phyloP scores from a whole-genome alignment of 2,888 invertebrate genomes.

The Taenaris catops region DNA sequence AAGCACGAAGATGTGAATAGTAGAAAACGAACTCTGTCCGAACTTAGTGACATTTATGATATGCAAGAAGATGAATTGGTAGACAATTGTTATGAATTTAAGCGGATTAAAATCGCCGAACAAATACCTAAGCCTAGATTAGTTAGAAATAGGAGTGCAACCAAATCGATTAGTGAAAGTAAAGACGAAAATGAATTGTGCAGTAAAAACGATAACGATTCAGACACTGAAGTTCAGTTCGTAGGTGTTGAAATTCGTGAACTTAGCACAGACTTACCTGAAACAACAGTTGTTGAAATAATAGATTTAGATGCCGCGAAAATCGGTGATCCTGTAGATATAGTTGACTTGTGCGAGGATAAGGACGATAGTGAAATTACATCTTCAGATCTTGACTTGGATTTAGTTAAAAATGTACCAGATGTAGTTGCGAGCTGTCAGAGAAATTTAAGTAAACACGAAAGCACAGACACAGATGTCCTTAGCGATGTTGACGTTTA shows the following conservation, averaged over 20 bases:
- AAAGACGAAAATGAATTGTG: constrained; percentile 32
- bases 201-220: constrained; percentile 47
- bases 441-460: constrained; percentile 34
- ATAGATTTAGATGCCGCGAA: constrained; percentile 51
- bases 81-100: constrained; percentile 63
- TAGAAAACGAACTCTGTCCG: constrained; percentile 62
- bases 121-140: constrained; percentile 53
- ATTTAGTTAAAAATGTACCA: constrained; percentile 56
- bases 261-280: constrained; percentile 38
- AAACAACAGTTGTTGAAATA: constrained; percentile 44
- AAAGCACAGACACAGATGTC: constrained; percentile 37
- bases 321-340: constrained; percentile 44
- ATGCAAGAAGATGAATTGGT: constrained; percentile 56
- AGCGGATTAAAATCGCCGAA: constrained; percentile 54
- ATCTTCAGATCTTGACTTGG: constrained; percentile 42
- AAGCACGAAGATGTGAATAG: constrained; percentile 39
- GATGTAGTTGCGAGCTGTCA: constrained; percentile 69
- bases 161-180: constrained; percentile 31
- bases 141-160: constrained; percentile 47
- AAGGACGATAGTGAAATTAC: constrained; percentile 45
- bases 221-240: constrained; percentile 65
- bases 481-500: constrained; percentile 49
- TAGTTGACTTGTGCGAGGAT: constrained; percentile 63
- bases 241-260: constrained; percentile 47
- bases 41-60: constrained; percentile 54